Conservation (phyloP, 2,888 invertebrate genomes). For the Argyresthia albistria region DNA sequence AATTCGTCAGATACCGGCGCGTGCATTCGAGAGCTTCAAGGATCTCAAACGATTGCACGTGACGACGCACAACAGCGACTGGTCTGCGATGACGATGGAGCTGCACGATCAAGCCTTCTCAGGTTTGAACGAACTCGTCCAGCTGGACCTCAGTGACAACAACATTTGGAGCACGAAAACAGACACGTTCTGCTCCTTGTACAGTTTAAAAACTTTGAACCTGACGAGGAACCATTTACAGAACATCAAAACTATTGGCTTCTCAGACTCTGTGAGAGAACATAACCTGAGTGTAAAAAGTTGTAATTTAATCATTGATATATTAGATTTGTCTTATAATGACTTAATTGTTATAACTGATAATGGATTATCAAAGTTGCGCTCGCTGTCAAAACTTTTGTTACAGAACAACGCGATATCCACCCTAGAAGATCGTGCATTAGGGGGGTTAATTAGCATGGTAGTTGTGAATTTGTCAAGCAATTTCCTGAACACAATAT, state of each 20-base stretch:
- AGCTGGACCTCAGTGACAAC: constrained; percentile 81
- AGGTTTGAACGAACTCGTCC: constrained; percentile 77
- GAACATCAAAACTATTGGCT: constrained; percentile 80
- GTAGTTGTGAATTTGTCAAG: constrained; percentile 83
- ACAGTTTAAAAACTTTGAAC: constrained; percentile 79
- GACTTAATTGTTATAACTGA: constrained; percentile 79
- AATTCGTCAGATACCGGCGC: constrained; percentile 80
- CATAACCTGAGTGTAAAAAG: constrained; percentile 72
- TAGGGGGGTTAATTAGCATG: constrained; percentile 77
- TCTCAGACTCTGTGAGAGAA: constrained; percentile 77
- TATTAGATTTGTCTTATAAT: constrained; percentile 82
- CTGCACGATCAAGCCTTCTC: constrained; percentile 79
- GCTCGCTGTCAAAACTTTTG: constrained; percentile 77
- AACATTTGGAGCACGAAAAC: constrained; percentile 83
- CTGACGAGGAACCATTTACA: constrained; percentile 84
- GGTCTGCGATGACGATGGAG: constrained; percentile 85
- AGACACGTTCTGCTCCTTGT: constrained; percentile 80
- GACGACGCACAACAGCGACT: constrained; percentile 83
- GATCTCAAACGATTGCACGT: constrained; percentile 78
- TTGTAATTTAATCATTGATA: constrained; percentile 79
- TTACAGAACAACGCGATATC: constrained; percentile 84
- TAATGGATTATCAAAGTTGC: constrained; percentile 78
- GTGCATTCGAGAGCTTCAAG: constrained; percentile 77
- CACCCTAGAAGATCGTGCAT: constrained; percentile 80
- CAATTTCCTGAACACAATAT: constrained; percentile 82